These are phyloP conservation scores for Peucedramus taeniatus DNA, from an alignment of 2,113 vertebrate genomes.

Conservation along the genomic window DNA sequence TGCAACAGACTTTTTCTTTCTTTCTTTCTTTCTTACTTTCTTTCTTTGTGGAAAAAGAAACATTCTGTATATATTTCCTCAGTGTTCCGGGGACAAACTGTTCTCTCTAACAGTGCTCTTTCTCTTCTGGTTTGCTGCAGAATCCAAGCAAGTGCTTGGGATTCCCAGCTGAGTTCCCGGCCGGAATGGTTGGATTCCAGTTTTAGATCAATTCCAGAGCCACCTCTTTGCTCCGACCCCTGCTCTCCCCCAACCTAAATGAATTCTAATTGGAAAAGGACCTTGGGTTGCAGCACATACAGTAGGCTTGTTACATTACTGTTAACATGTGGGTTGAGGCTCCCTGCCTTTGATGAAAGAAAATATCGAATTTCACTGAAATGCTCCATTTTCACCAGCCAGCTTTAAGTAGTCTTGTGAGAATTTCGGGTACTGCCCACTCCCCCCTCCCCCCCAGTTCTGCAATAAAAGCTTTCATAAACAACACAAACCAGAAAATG, in stretches of 20 bases:
- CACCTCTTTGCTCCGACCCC: conserved; percentile 48
- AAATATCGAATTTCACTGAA: conserved; percentile 66
- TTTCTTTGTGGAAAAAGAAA: not conserved
- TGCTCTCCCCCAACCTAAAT: not conserved
- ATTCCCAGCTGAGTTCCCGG: conserved; percentile 7
- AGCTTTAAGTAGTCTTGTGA: conserved; percentile 48
- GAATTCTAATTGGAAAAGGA: conserved; percentile 50
- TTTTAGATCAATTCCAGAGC: conserved; percentile 35
- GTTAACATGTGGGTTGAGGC: conserved; percentile 55
- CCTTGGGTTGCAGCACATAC: not conserved
- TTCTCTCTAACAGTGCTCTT: not conserved
- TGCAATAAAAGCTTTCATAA: conserved; percentile 9
- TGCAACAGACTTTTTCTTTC: not conserved
- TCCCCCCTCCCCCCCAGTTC: not conserved
- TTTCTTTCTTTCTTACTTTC: not conserved
- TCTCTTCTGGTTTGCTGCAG: not conserved
- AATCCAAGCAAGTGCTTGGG: not conserved
- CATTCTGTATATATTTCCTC: not conserved
- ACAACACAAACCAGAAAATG: not conserved
- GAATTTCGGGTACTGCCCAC: conserved; percentile 30
- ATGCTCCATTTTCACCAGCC: conserved; percentile 44
- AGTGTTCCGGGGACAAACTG: not conserved
- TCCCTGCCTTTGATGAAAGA: conserved; percentile 58
- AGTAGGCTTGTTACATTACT: conserved; percentile 54
- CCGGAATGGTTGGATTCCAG: not conserved